Base-by-base conservation (phyloP, 2,113 vertebrate species). In the Peromyscus leucopus region DNA sequence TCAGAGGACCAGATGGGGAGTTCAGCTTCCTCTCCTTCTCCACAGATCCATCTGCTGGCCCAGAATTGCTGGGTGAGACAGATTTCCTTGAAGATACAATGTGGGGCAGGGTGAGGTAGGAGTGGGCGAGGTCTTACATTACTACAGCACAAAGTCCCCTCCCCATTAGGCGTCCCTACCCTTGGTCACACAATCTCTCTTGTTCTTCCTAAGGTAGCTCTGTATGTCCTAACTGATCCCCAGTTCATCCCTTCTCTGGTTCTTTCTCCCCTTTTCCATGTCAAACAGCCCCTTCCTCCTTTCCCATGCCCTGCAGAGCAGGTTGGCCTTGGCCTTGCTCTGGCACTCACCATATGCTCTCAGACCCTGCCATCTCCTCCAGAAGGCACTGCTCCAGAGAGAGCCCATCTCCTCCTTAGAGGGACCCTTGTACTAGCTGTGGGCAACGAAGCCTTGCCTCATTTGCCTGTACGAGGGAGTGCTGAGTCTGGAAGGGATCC, bases 21-120 rank as follows among this genome's bases (percentile, higher is more conserved):
- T 74, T 83, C 67, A 42, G 89, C 63, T 57, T 85, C 42, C 11
- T 92, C 82, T 95, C 86, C 85, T 57, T 94, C 95, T 96, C 89
- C 76, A 33, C 11, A 36, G 84, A 79, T 71, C 21, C 55, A 46
- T 13, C 36, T 28, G 31, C 83, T 48, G 61, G 39, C 90, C n/a
- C 16, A 57, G 78, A 16, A 28, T 57, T 46, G 3, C 63, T 94
- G 90, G 74, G 96, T 74, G 91, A 94, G 57, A 71, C 87, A 93
- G n/a, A 79, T 95, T 90, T 69, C 78, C 95, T 75, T 90, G 84
- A 87, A 96, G 90, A 90, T 59, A 85, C 17, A 19, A 67, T 16
- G 24, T 89, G 48, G 74, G 78, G 67, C 8, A 36, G 93, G 63
- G 80, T 79, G 67, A 63, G 51, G 80, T 79, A 36, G 36, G 46